Conservation (phyloP, 2,888 invertebrate species). For the Metellina segmentata region DNA sequence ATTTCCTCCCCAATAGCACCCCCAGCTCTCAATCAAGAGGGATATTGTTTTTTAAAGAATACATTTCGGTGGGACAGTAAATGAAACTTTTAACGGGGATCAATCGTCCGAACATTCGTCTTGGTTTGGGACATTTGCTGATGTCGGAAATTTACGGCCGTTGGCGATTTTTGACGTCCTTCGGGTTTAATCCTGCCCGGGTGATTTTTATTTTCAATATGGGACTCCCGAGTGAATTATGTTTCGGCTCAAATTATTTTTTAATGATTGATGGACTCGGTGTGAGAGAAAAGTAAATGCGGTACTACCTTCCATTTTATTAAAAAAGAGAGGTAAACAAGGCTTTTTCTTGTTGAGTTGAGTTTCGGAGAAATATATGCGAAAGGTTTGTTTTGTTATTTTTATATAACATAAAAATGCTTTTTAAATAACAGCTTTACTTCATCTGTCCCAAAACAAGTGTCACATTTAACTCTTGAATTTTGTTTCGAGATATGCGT, state of each 20-base stretch:
- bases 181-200: conserved; percentile 22
- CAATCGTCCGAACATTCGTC: conserved; percentile 57
- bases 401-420: too few relatives aligned
- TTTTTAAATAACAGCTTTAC: too few relatives aligned
- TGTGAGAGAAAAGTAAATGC: too few relatives aligned
- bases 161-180: conserved; percentile 35
- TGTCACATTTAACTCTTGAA: too few relatives aligned
- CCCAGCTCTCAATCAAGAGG: conserved; percentile 29
- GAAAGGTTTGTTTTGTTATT: too few relatives aligned
- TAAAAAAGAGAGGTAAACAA: too few relatives aligned
- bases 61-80: conserved; percentile 51
- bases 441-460: too few relatives aligned
- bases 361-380: too few relatives aligned
- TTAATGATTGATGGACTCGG: conserved; percentile 24
- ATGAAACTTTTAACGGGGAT: conserved; percentile 64
- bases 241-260: conserved; percentile 35
- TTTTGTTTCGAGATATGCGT: too few relatives aligned
- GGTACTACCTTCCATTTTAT: too few relatives aligned
- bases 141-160: conserved; percentile 37
- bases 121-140: conserved; percentile 58
- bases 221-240: conserved; percentile 21
- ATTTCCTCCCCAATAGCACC: conserved; percentile 25
- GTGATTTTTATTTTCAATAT: neutral
- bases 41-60: conserved; percentile 66
- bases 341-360: too few relatives aligned